These are phyloP conservation scores for Aromia moschata DNA, from an alignment of 2,888 invertebrate genomes.

Conservation along the genomic window DNA sequence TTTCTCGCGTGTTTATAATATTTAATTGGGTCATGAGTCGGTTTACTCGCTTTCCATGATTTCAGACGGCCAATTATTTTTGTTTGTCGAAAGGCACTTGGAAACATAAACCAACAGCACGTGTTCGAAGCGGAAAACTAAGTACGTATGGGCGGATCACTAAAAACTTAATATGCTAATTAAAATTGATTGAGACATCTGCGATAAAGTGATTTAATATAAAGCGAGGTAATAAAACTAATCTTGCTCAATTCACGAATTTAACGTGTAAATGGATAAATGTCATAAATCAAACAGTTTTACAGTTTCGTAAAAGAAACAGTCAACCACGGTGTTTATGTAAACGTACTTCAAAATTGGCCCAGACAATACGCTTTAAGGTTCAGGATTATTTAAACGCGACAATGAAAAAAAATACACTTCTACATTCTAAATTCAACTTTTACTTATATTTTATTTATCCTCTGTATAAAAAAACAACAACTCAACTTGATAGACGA, in stretches of 20 bases:
- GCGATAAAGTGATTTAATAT: conserved; percentile 6
- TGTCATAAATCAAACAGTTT: background rate
- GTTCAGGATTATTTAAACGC: too few relatives aligned
- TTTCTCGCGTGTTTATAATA: conserved; percentile 18
- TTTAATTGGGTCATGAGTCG: conserved; percentile 11
- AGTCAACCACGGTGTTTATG: too few relatives aligned
- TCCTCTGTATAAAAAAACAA: too few relatives aligned
- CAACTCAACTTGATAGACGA: too few relatives aligned
- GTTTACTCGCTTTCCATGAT: conserved; percentile 4
- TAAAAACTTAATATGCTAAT: conserved; percentile 8
- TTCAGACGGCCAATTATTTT: conserved; percentile 19
- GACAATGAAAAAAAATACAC: too few relatives aligned
- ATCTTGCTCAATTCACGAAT: conserved; percentile 8
- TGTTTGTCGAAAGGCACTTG: conserved; percentile 9
- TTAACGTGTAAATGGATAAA: background rate
- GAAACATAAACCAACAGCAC: conserved; percentile 11
- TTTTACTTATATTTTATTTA: too few relatives aligned
- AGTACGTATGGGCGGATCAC: conserved; percentile 6
- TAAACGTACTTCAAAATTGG: too few relatives aligned
- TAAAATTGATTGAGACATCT: conserved; percentile 19
- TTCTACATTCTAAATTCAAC: too few relatives aligned
- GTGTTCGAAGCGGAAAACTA: conserved; percentile 2
- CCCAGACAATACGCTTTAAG: too few relatives aligned
- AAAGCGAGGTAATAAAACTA: conserved; percentile 19
- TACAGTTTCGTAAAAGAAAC: background rate